These are phyloP conservation scores for Leptinotarsa juncta DNA, from an alignment of 2,888 invertebrate species.

Conservation along the genomic window DNA sequence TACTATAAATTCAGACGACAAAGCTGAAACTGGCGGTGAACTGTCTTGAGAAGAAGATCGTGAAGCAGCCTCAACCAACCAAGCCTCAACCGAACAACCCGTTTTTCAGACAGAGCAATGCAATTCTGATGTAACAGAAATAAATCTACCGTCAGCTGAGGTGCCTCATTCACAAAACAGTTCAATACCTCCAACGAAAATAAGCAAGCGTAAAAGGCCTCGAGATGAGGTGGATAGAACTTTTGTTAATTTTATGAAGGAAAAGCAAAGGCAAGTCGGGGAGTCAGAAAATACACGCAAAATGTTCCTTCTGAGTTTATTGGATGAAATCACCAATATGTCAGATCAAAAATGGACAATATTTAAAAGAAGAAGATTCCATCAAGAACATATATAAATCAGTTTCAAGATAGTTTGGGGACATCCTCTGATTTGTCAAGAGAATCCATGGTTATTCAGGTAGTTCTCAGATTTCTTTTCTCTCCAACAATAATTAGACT, in stretches of 20 bases:
- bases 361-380: constrained; percentile 30
- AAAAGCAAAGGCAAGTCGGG: constrained; percentile 19
- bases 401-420: constrained; percentile 17
- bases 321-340: constrained; percentile 22
- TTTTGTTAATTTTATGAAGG: constrained; percentile 21
- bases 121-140: not conserved
- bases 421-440: constrained; percentile 4
- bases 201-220: constrained; percentile 26
- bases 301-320: constrained; percentile 23
- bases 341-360: constrained; percentile 25
- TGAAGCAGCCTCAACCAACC: not conserved
- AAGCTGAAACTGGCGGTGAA: not conserved
- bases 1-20: too few relatives aligned
- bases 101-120: constrained; percentile 16
- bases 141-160: constrained; percentile 13
- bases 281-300: constrained; percentile 21
- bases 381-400: constrained; percentile 26
- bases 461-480: too few relatives aligned
- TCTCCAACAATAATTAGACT: too few relatives aligned
- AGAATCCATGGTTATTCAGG: not conserved
- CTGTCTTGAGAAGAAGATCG: constrained; percentile 11
- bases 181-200: constrained; percentile 2
- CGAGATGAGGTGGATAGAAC: constrained; percentile 23
- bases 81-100: constrained; percentile 11
- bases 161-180: not conserved